Evolutionary conservation across 2,797 vertebrate genomes (phyloP), one percentile per base, ranked within the genome.

Genomic region (Mormyrus proboscirostris): DNA sequence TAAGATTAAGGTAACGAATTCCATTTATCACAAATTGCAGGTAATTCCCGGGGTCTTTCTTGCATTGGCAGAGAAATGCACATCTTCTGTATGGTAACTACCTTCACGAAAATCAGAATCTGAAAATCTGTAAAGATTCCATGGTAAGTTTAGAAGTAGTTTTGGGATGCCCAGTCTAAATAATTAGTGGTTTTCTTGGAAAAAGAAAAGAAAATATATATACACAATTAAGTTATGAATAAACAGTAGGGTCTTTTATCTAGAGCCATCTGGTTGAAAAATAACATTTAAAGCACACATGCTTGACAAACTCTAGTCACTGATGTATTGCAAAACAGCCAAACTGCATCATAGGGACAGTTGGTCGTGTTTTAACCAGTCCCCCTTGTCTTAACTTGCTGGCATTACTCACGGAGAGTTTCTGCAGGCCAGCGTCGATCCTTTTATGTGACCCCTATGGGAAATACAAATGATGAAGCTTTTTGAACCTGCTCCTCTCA

Each of bases 261-360:
- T 51, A 29, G 59, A 33, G 62, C 29, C 82, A 79, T 86, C 59
- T 89, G 62, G 5, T 49, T 41, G 59, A 38, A 83, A 49, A 69
- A 22, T n/a, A 65, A 33, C 59, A 89, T 89, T 89, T 38, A 73
- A 86, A 86, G 55, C 62, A 73, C 73, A 89, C 89, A 89, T 84
- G 2, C 44, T 73, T 76, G 29, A 65, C 65, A 50, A 5, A 41
- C 33, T 44, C 50, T 55, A 29, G 25, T 12, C 53, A 85, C 33
- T 62, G 88, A 53, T 49, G 57, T 84, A 41, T 62, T 84, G 76
- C 83, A 50, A 89, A 89, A 89, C 59, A 47, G 76, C 44, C 47
- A 25, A 55, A 73, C 83, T 87, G 38, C 50, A 44, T 22, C 62
- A 38, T 16, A 57, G 50, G 49, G 33, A 65, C 50, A 44, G 65